Evolutionary conservation across 2,113 vertebrate species (phyloP).

Genomic region (Pipa parva): DNA sequence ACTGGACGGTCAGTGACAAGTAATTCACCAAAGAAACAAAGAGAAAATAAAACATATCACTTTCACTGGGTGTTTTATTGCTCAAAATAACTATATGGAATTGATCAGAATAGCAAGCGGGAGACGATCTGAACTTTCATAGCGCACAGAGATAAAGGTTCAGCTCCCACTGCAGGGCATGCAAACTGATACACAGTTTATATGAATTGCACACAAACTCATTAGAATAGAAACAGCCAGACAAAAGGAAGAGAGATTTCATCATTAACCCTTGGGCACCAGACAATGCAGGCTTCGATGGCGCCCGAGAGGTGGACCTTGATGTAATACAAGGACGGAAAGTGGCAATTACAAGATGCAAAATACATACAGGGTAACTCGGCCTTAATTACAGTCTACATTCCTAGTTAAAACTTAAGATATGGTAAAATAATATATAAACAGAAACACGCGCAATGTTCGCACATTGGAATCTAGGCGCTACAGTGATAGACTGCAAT

Average conservation of each 20-base stretch:
- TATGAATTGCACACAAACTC: not conserved
- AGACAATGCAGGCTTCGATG: not conserved
- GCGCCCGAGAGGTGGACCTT: not conserved
- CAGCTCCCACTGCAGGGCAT: not conserved
- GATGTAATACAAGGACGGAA: not conserved
- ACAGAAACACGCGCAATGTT: too few relatives aligned
- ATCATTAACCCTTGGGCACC: not conserved
- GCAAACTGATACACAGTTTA: not conserved
- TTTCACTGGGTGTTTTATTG: not conserved
- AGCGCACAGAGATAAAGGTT: not conserved
- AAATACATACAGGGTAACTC: too few relatives aligned
- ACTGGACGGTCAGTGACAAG: not conserved
- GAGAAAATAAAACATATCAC: not conserved
- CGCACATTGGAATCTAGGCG: too few relatives aligned
- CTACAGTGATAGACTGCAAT: too few relatives aligned
- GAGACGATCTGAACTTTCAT: not conserved
- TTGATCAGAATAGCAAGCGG: not conserved
- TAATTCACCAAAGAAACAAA: not conserved
- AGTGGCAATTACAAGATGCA: not conserved
- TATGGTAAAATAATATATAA: too few relatives aligned
- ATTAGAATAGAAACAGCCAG: not conserved
- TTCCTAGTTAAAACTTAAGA: too few relatives aligned
- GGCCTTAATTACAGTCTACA: too few relatives aligned
- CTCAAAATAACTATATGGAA: not conserved
- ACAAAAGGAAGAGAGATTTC: not conserved